phyloP scores from a whole-genome alignment of 2,888 invertebrate genomes.

The Geophilus truncorum region DNA sequence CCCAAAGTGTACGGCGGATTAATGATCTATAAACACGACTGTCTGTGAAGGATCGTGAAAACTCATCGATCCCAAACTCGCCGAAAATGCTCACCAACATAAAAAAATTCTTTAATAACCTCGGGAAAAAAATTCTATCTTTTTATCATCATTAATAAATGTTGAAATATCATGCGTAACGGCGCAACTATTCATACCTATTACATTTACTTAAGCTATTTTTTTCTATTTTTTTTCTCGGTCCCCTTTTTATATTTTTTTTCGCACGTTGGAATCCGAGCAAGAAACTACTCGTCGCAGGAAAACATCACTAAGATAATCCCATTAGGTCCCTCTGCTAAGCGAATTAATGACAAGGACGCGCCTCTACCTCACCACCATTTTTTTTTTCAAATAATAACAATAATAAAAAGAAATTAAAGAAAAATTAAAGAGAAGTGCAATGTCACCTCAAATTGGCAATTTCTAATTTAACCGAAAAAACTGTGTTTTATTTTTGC shows the following conservation, averaged over 20 bases:
- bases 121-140: background rate
- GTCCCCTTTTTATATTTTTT: background rate
- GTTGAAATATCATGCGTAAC: background rate
- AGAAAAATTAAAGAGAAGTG: background rate
- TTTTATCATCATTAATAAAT: background rate
- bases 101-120: background rate
- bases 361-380: background rate
- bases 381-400: background rate
- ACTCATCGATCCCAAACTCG: background rate
- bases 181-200: background rate
- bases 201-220: background rate
- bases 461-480: background rate
- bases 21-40: conserved; percentile 27
- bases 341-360: background rate
- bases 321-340: background rate
- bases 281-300: background rate
- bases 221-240: background rate
- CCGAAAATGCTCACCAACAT: background rate
- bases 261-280: background rate
- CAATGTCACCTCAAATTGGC: background rate
- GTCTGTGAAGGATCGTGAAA: background rate
- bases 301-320: background rate
- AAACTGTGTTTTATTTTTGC: background rate
- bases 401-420: background rate
- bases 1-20: conserved; percentile 1